These are phyloP conservation scores for Dromococcyx pavoninus DNA, from an alignment of 2,797 vertebrate species.

Conservation along the genomic window DNA sequence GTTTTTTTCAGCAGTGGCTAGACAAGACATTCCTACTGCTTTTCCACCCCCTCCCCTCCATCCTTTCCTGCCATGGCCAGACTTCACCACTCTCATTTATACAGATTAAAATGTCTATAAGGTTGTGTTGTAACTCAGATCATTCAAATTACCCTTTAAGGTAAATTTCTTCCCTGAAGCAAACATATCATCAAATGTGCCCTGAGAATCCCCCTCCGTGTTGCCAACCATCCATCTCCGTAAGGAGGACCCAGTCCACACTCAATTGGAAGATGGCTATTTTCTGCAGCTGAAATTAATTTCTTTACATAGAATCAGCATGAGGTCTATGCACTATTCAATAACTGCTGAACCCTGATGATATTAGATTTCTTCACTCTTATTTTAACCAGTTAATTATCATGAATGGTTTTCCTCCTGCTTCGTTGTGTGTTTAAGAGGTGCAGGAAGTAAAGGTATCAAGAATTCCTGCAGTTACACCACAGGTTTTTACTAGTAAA, in stretches of 20 bases:
- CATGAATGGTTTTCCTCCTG: background rate
- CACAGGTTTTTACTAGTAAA: background rate
- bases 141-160: background rate
- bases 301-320: background rate
- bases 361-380: background rate
- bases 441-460: background rate
- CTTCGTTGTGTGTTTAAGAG: background rate
- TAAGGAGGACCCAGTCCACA: background rate
- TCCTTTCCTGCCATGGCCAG: background rate
- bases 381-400: background rate
- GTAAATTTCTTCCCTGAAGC: background rate
- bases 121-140: background rate
- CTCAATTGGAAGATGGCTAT: background rate
- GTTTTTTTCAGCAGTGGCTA: background rate
- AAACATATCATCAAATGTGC: background rate
- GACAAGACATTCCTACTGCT: background rate
- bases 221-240: background rate
- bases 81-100: background rate
- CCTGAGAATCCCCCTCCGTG: background rate
- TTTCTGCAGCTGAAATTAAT: constrained; percentile 34
- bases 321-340: background rate
- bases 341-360: background rate
- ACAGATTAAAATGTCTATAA: background rate
- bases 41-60: background rate
- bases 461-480: background rate